Percentiles rank a stretch among this genome's conserved stretches.
Evolutionary conservation across 2,113 vertebrate species (phyloP).

Genomic region (Nycticorax nycticorax): DNA sequence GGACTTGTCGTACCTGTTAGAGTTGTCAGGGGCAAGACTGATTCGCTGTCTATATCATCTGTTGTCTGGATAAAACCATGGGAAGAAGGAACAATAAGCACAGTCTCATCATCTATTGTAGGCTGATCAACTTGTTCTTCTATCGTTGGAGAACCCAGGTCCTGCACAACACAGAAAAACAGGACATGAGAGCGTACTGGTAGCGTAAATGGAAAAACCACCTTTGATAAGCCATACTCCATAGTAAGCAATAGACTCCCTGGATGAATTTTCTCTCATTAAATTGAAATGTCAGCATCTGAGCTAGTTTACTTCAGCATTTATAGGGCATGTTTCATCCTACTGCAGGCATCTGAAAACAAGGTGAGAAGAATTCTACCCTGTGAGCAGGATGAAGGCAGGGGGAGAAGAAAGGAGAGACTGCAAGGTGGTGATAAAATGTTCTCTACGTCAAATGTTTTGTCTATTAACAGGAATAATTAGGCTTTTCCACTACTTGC

Average conservation of each 20-base stretch:
- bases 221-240: not conserved
- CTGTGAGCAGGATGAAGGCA: not conserved
- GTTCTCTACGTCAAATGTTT: not conserved
- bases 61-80: constrained; percentile 90
- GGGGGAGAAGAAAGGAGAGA: not conserved
- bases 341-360: not conserved
- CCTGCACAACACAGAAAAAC: constrained; percentile 63
- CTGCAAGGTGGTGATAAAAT: not conserved
- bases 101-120: constrained; percentile 79
- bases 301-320: not conserved
- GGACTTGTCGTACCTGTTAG: constrained; percentile 74
- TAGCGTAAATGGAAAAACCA: not conserved
- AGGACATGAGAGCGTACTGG: not conserved
- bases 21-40: constrained; percentile 85
- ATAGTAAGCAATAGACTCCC: not conserved
- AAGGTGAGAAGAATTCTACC: not conserved
- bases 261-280: not conserved
- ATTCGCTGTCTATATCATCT: constrained; percentile 81
- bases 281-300: not conserved
- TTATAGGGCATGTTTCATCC: not conserved
- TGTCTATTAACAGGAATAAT: not conserved
- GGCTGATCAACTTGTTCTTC: constrained; percentile 82
- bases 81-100: constrained; percentile 91
- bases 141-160: constrained; percentile 75
- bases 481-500: not conserved